Evolutionary conservation across 2,113 vertebrate species (phyloP).

Genomic region (Eolophus roseicapilla): DNA sequence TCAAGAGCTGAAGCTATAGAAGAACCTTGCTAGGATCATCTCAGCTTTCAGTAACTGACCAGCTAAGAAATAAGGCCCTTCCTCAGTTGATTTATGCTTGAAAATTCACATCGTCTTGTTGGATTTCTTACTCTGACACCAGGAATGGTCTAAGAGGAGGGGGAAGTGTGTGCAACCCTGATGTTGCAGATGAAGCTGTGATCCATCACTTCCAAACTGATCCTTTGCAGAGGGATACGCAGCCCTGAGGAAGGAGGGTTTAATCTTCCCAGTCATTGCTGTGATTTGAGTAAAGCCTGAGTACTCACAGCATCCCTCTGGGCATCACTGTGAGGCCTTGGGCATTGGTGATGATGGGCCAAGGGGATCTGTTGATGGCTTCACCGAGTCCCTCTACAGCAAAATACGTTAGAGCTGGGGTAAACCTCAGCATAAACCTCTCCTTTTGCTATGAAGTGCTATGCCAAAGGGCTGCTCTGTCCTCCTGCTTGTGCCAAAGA

Average conservation of each 20-base stretch:
- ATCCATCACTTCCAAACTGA: neutral
- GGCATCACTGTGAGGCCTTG: neutral
- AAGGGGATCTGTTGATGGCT: neutral
- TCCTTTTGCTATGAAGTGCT: neutral
- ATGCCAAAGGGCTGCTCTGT: neutral
- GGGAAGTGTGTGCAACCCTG: neutral
- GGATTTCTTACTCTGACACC: neutral
- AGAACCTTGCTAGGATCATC: neutral
- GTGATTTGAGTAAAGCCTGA: neutral
- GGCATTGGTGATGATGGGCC: neutral
- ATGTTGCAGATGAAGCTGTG: neutral
- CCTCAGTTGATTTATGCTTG: neutral
- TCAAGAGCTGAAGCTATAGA: neutral
- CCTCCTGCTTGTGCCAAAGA: neutral
- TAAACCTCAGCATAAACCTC: neutral
- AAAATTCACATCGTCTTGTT: neutral
- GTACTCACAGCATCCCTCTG: rapidly evolving
- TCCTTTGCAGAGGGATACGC: neutral
- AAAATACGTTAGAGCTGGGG: neutral
- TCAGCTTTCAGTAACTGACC: neutral
- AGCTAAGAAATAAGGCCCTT: neutral
- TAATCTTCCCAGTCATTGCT: neutral
- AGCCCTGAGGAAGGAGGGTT: neutral
- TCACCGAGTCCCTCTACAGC: neutral
- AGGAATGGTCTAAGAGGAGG: neutral